A percentile compares a stretch with the other conserved stretches of the same genome.
These are phyloP conservation scores for Butorides virescens DNA, from an alignment of 2,113 vertebrate genomes.

Conservation along the genomic window DNA sequence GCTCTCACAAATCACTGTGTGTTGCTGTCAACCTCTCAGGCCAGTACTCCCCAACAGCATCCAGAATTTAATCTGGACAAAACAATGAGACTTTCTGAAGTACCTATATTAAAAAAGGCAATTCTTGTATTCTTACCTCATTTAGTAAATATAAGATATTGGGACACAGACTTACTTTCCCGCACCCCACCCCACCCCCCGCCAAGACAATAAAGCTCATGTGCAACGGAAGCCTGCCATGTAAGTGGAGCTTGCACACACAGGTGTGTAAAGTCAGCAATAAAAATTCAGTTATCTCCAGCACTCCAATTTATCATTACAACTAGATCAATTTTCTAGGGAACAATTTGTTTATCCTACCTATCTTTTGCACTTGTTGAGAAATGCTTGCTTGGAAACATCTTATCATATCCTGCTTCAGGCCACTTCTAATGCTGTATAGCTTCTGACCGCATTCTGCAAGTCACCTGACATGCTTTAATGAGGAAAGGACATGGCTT, in stretches of 20 bases:
- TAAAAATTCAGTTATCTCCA: background rate
- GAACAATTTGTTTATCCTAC: background rate
- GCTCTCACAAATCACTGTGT: background rate
- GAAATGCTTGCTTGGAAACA: background rate
- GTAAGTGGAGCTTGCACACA: background rate
- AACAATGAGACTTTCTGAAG: background rate
- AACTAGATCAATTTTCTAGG: background rate
- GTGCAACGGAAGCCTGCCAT: background rate
- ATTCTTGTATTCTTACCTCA: no score
- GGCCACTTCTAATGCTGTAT: background rate
- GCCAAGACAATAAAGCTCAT: background rate
- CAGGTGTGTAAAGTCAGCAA: background rate
- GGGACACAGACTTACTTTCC: background rate
- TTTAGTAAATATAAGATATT: background rate
- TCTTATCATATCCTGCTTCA: background rate
- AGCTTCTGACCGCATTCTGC: background rate
- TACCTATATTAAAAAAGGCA: fast-evolving
- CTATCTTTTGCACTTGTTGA: background rate
- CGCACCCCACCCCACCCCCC: no score
- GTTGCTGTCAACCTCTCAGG: background rate
- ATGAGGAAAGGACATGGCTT: background rate
- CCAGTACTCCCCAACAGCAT: background rate
- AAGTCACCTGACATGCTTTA: background rate
- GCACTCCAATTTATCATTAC: background rate
- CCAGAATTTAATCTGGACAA: background rate